Base-by-base conservation (phyloP, 2,797 vertebrate species). In the Salarias fasciatus region DNA sequence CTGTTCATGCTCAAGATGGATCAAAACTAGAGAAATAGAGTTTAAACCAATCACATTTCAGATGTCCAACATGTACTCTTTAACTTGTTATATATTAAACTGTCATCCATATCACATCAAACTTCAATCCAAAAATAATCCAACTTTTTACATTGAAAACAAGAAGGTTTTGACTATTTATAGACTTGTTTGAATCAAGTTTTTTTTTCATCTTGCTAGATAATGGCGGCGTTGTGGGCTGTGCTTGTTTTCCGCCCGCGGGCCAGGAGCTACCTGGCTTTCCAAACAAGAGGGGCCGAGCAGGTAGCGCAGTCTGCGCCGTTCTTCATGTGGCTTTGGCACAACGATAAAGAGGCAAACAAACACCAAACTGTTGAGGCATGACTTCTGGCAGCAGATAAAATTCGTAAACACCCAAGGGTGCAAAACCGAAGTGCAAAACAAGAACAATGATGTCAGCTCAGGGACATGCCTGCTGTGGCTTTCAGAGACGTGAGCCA, bases 301-400 rank as follows among this genome's bases (percentile, higher is more conserved):
- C 11, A 55, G 24, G 33, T 43, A 13, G 15, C 11, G 12, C 45
- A 38, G 47, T 30, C 51, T 45, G 53, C 28, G 55, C 58, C 24
- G 24, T 38, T 18, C 54, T 42, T 62, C 33, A 70, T 70, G 61
- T 72, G 77, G 64, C 61, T 80, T 77, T 74, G 66, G 57, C 50
- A 53, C 30, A 9, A 5, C 24, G 13, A 44, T 12, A 24, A 11
- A 40, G 8, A 31, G 35, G 33, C 33, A 66, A 49, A 24, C 48
- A 31, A 59, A 30, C 40, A 6, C 50, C 29, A 11, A 45, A 40
- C 53, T 72, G 58, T 50, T 49, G 28, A 53, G 47, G 65, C 56
- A 51, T 2, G 49, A 70, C 37, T 43, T 3, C 59, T 63, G 77
- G 33, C 37, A 67, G 33, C 36, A 1, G 53, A 36, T 10, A 35